phyloP scores from a whole-genome alignment of 2,888 invertebrate genomes.

The Teleogryllus oceanicus region DNA sequence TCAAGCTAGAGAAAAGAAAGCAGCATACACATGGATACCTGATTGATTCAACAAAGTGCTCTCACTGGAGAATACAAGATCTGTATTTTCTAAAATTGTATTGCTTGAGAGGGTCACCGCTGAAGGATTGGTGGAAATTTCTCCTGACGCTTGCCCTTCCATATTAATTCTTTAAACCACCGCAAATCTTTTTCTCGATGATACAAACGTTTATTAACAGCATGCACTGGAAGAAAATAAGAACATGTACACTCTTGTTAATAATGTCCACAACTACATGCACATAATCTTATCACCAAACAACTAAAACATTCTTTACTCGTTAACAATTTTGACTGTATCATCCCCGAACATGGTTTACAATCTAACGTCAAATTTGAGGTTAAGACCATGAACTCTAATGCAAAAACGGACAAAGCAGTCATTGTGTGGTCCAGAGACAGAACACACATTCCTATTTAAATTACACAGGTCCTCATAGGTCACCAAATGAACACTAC shows the following conservation, averaged over 20 bases:
- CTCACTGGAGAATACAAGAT: slow-evolving; percentile 34
- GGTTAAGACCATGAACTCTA: background rate
- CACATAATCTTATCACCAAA: background rate
- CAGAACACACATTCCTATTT: background rate
- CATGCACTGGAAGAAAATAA: background rate
- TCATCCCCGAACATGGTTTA: background rate
- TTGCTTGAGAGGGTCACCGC: slow-evolving; percentile 28
- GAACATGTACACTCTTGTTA: background rate
- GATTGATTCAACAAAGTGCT: slow-evolving; percentile 28
- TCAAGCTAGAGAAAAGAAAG: background rate
- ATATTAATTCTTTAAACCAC: background rate
- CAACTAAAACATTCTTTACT: background rate
- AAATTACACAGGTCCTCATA: background rate
- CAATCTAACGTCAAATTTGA: background rate
- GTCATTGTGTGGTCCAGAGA: background rate
- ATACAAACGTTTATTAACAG: background rate
- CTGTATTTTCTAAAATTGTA: slow-evolving; percentile 24
- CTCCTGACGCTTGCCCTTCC: background rate
- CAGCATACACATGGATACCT: background rate
- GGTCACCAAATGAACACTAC: background rate
- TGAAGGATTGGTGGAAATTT: background rate
- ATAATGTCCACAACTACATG: background rate
- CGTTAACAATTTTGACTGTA: background rate
- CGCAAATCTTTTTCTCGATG: background rate
- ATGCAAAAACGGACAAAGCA: background rate